Conservation (phyloP, 2,888 invertebrate genomes). For the Drosophila hamatofila region DNA sequence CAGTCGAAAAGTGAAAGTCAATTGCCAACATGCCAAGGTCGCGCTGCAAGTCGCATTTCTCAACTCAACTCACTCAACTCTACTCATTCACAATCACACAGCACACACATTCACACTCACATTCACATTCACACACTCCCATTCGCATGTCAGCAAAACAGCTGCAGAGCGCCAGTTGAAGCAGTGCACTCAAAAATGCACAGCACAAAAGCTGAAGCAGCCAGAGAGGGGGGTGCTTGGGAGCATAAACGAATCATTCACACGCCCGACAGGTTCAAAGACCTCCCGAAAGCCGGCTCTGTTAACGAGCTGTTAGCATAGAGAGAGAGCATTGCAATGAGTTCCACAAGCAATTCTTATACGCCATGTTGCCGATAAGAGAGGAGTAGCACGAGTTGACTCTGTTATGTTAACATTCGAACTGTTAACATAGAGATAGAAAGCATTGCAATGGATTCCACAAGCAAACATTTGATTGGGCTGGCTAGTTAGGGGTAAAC, state of each 20-base stretch:
- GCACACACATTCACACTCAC: background rate
- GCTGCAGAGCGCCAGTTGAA: background rate
- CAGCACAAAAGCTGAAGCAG: constrained; percentile 8
- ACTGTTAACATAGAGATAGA: background rate
- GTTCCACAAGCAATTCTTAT: constrained; percentile 6
- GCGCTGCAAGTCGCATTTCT: constrained; percentile 22
- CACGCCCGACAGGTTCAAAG: constrained; percentile 48
- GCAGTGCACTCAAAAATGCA: constrained; percentile 38
- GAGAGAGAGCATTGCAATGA: background rate
- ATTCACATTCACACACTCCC: constrained; percentile 7
- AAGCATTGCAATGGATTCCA: too few species aligned
- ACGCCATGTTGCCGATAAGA: background rate
- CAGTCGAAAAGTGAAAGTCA: constrained; percentile 42
- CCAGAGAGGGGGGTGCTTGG: background rate
- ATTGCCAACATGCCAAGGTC: constrained; percentile 52
- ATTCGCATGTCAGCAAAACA: background rate
- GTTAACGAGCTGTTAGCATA: constrained; percentile 23
- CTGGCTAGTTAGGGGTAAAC: too few species aligned
- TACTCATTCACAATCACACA: background rate
- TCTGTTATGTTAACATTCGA: background rate
- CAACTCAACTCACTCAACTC: constrained; percentile 16
- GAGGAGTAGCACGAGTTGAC: too few species aligned
- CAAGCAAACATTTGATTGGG: too few species aligned
- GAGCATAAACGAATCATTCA: constrained; percentile 5
- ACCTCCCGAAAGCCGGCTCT: constrained; percentile 53